Percentiles rank a stretch among this genome's conserved stretches.
Evolutionary conservation across 2,797 vertebrate species (phyloP).

Genomic region (Pseudomugil tenellus): DNA sequence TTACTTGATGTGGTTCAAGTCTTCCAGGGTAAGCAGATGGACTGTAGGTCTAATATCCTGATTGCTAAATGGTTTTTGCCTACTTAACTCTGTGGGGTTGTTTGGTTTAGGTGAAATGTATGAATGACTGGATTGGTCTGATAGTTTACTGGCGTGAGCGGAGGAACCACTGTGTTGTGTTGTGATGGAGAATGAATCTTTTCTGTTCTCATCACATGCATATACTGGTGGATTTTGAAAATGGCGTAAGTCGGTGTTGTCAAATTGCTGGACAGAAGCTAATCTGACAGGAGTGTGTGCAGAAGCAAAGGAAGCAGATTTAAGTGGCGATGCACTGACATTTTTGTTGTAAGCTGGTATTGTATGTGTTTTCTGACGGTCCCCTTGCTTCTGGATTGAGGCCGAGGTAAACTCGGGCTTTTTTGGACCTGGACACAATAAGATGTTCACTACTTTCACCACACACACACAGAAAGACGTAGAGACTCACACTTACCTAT

Average conservation of each 20-base stretch:
- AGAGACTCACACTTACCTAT: constrained; percentile 33
- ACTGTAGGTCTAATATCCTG: constrained; percentile 25
- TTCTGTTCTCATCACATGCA: constrained; percentile 1
- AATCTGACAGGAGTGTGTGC: constrained; percentile 16
- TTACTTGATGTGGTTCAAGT: constrained; percentile 60
- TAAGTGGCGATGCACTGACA: background rate
- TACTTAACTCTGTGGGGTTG: constrained; percentile 1
- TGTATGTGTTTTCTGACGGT: constrained; percentile 24
- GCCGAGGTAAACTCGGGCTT: constrained; percentile 17
- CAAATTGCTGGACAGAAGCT: constrained; percentile 5
- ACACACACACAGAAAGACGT: background rate
- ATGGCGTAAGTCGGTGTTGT: background rate
- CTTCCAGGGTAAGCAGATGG: constrained; percentile 19
- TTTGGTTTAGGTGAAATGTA: constrained; percentile 12
- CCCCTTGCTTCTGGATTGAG: constrained; percentile 17
- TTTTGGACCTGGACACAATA: constrained; percentile 39
- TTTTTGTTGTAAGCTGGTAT: constrained; percentile 8
- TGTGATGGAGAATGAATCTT: constrained; percentile 5
- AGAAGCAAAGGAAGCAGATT: constrained; percentile 12
- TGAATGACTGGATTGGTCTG: constrained; percentile 13
- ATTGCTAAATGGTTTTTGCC: constrained; percentile 7
- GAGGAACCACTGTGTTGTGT: constrained; percentile 7
- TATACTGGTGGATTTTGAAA: constrained; percentile 12
- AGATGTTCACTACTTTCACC: background rate
- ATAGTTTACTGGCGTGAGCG: constrained; percentile 9